Evolutionary conservation across 2,888 invertebrate species (phyloP).

Genomic region (Xestobium rufovillosum): DNA sequence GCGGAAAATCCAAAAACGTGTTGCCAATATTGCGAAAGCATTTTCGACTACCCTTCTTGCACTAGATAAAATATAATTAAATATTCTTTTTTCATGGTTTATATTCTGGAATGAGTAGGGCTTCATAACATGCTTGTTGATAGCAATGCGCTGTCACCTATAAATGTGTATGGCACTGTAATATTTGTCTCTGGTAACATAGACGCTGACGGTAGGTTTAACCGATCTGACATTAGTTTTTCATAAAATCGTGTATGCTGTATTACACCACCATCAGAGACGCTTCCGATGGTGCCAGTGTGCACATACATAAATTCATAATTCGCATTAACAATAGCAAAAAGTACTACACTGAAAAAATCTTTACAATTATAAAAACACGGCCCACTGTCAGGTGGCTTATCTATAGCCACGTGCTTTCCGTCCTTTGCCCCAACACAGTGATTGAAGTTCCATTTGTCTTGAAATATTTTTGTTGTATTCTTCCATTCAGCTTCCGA

Average conservation of each 20-base stretch:
- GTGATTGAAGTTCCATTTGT: constrained; percentile 21
- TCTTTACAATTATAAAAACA: constrained; percentile 20
- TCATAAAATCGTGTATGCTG: constrained; percentile 20
- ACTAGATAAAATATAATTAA: constrained; percentile 8
- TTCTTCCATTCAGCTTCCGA: constrained; percentile 7
- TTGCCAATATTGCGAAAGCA: constrained; percentile 16
- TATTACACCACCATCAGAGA: constrained; percentile 26
- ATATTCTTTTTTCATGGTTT: constrained; percentile 15
- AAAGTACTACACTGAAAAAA: constrained; percentile 21
- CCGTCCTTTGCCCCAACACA: constrained; percentile 22
- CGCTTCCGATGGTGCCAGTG: constrained; percentile 24
- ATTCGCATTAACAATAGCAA: constrained; percentile 25
- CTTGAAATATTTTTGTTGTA: constrained; percentile 14
- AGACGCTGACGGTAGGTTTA: constrained; percentile 16
- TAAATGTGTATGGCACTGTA: constrained; percentile 14
- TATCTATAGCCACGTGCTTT: constrained; percentile 19
- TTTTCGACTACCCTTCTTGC: too few species aligned
- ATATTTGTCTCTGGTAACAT: constrained; percentile 12
- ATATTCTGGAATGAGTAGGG: constrained; percentile 13
- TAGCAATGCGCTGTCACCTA: constrained; percentile 18
- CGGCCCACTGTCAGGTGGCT: constrained; percentile 18
- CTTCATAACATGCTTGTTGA: constrained; percentile 18
- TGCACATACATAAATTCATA: constrained; percentile 26
- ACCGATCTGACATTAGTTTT: constrained; percentile 16
- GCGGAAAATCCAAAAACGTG: constrained; percentile 13